Evolutionary conservation across 2,113 vertebrate genomes (phyloP), one percentile per base, ranked within the genome.

Genomic region (Eudorcas thomsonii): DNA sequence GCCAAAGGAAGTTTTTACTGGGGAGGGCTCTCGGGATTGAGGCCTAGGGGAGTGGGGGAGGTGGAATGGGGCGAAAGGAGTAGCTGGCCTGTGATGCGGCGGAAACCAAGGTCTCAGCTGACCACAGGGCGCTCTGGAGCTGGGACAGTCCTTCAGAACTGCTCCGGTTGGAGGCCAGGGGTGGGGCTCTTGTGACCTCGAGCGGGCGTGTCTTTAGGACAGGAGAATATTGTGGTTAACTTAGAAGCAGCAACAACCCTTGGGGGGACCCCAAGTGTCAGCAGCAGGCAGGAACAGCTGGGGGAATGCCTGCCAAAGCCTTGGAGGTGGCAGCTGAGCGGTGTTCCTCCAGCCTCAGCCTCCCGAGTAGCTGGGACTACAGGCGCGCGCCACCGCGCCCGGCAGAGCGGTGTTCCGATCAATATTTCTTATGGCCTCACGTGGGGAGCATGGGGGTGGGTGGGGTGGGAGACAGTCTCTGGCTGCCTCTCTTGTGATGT

Each of bases 81-180:
- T 23, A 54, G 36, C 2, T 3, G 67, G 36, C 19, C 36, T 43
- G 21, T 25, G 67, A 74, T 3, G 36, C 0, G 2, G 36, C 1
- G 6, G 21, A 36, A 54, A 77, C 7, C 64, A 1, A 39, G 39
- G 6, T 15, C 48, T 43, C 52, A 21, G 36, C 4, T 8, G 52
- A 28, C 62, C 67, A 28, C 28, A 23, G 26, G 71, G 67, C 23
- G 19, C 52, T 59, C 39, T 45, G 39, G 54, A 45, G 71, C 54
- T 25, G 28, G 71, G 19, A 23, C 36, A 59, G 39, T 3, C 19
- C 52, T 28, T 86, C 28, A 25, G 28, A 43, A 28, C 14, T 25
- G 39, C 12, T 74, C 71, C 0, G 12, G 52, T 28, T 23, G 54
- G 13, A 45, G 28, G 88, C 19, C 25, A 90, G 13, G 33, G 8